A percentile compares a stretch with the other conserved stretches of the same genome.
Evolutionary conservation across 2,113 vertebrate genomes (phyloP).

Genomic region (Aptenodytes patagonicus): DNA sequence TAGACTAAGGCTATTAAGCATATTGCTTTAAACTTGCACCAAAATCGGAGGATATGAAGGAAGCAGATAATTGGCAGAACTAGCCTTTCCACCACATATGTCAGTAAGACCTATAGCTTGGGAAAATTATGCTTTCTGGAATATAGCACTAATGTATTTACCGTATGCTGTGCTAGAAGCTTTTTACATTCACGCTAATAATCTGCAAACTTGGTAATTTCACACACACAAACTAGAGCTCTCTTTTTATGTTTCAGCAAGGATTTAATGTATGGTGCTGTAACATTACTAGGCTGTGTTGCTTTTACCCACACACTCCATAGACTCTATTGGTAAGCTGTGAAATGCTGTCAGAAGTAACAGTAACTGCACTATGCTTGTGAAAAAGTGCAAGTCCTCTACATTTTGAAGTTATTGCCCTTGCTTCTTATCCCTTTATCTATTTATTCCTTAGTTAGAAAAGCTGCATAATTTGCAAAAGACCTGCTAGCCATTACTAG

Average conservation of each 20-base stretch:
- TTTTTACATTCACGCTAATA: background rate
- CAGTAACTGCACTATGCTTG: background rate
- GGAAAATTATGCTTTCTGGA: constrained; percentile 40
- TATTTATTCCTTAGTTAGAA: background rate
- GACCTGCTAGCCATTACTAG: background rate
- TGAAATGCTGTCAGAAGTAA: background rate
- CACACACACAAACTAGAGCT: background rate
- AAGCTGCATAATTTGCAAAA: background rate
- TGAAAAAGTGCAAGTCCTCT: background rate
- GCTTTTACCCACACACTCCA: background rate
- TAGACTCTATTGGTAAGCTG: background rate
- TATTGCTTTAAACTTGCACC: constrained; percentile 12
- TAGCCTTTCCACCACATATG: constrained; percentile 23
- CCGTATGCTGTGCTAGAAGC: background rate
- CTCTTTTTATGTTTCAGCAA: background rate
- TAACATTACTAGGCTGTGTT: background rate
- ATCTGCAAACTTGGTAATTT: constrained; percentile 33
- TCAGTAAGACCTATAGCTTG: constrained; percentile 34
- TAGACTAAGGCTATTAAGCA: background rate
- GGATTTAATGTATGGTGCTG: background rate
- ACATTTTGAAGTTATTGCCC: background rate
- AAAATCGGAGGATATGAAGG: constrained; percentile 6
- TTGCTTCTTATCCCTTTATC: background rate
- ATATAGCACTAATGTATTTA: constrained; percentile 20
- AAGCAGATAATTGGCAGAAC: constrained; percentile 47